Base-by-base conservation (phyloP, 2,797 vertebrate species). In the Arvicola amphibius region DNA sequence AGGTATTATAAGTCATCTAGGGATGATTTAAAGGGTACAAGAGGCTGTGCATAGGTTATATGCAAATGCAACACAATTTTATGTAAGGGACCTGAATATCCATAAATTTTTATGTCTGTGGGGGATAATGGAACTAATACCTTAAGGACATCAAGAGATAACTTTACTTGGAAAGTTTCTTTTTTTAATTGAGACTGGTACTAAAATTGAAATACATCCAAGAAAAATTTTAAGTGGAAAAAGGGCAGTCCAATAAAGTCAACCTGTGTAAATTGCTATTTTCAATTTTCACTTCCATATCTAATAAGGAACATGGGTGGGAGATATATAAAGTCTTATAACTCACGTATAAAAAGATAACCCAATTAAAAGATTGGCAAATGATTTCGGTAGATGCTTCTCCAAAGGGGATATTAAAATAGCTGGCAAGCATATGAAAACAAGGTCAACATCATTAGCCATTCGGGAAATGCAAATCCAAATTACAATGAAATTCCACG, bases 371-470 rank as follows among this genome's bases (percentile, higher is more conserved):
- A 88, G 91, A 90, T 48, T 83, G 86, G 63, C 78, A 78, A 96
- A 92, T 76, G 9, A 94, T 88, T 77, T 88, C 84, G 96, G 73
- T 61, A 95, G 74, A 91, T 86, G 25, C 87, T 96, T 97, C 53
- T 95, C 76, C 61, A 90, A 96, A 94, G 74, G 90, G 94, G 5
- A 92, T 94, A 76, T 56, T 90, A 96, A 97, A 96, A 93, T 92
- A 88, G 34, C 59, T 29, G 48, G 85, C 67, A 92, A 92, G 59
- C 92, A 78, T 74, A 88, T 74, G 46, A 95, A 94, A 95, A 90
- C 84, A 94, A 71, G 61, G 56, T 94, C 90, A 95, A 65, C 61
- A 89, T 92, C 84, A 91, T 97, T 95, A 96, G 63, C 77, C 78
- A 91, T 90, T 90, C 97, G 17, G 59, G 56, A 95, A 93, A 96